These are phyloP conservation scores for Aurelia aurita complex sp. Pacific DNA, from an alignment of 30 jellyfish, hydroid and myxozoan species.

Conservation along the genomic window DNA sequence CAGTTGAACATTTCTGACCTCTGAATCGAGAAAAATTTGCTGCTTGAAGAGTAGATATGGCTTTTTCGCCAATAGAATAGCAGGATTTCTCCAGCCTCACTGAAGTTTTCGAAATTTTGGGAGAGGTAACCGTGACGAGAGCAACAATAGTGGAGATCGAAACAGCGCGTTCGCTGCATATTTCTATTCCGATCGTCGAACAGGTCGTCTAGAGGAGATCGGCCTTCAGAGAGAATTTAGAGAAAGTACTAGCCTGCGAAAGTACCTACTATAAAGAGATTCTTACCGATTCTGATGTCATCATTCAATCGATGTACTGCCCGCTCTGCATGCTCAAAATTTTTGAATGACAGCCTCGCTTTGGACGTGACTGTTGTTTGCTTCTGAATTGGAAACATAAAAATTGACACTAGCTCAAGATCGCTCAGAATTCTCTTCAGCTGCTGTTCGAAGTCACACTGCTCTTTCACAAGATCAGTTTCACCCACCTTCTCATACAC, in stretches of 20 bases:
- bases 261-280: not conserved
- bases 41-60: too few relatives aligned
- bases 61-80: too few relatives aligned
- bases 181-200: too few relatives aligned
- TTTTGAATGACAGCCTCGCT: not conserved
- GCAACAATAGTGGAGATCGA: too few relatives aligned
- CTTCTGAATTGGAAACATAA: not conserved
- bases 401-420: not conserved
- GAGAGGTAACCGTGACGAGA: too few relatives aligned
- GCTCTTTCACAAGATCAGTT: not conserved
- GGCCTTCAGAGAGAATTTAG: not conserved
- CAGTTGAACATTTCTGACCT: too few relatives aligned
- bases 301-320: constrained; percentile 9
- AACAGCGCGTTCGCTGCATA: too few relatives aligned
- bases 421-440: not conserved
- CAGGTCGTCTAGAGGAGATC: too few relatives aligned
- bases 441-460: not conserved
- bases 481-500: not conserved
- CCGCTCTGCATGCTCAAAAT: constrained; percentile 25
- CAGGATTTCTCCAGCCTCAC: too few relatives aligned
- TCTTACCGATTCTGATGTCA: not conserved
- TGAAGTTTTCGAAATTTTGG: too few relatives aligned
- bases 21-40: too few relatives aligned
- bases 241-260: not conserved
- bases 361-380: not conserved